Evolutionary conservation across 2,888 invertebrate genomes (phyloP).

Genomic region (Caenorhabditis drosophilae): DNA sequence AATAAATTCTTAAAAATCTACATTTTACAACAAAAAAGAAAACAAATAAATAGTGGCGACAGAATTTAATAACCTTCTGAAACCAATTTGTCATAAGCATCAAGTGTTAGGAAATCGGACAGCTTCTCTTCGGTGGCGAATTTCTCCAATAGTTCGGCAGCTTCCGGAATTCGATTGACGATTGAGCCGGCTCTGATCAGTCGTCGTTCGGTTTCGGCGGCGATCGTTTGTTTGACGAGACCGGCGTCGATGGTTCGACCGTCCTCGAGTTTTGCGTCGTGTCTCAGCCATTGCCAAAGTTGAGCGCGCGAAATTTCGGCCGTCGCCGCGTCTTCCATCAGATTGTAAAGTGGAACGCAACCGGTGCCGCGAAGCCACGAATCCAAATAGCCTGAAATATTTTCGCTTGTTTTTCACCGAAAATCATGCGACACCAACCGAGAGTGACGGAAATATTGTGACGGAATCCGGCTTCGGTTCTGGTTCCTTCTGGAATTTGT

Average conservation of each 20-base stretch:
- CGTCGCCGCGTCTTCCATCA: slow-evolving; percentile 80
- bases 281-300: slow-evolving; percentile 80
- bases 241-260: slow-evolving; percentile 63
- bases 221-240: slow-evolving; percentile 69
- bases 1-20: no score
- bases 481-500: slow-evolving; percentile 75
- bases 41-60: no score
- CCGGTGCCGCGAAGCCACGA: slow-evolving; percentile 78
- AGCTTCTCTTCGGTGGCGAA: slow-evolving; percentile 75
- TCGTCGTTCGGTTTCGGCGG: slow-evolving; percentile 65
- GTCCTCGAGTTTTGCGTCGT: slow-evolving; percentile 73
- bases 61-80: slow-evolving; percentile 65
- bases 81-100: slow-evolving; percentile 67
- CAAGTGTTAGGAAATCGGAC: slow-evolving; percentile 76
- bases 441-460: slow-evolving; percentile 78
- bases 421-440: slow-evolving; percentile 44
- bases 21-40: no score
- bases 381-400: slow-evolving; percentile 75
- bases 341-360: slow-evolving; percentile 76
- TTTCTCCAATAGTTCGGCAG: slow-evolving; percentile 75
- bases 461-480: slow-evolving; percentile 75
- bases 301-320: slow-evolving; percentile 80
- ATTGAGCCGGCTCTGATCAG: slow-evolving; percentile 63
- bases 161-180: slow-evolving; percentile 65
- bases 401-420: neutral